These are phyloP conservation scores for Phortica variegata DNA, from an alignment of 1,140 invertebrate species.

Conservation along the genomic window DNA sequence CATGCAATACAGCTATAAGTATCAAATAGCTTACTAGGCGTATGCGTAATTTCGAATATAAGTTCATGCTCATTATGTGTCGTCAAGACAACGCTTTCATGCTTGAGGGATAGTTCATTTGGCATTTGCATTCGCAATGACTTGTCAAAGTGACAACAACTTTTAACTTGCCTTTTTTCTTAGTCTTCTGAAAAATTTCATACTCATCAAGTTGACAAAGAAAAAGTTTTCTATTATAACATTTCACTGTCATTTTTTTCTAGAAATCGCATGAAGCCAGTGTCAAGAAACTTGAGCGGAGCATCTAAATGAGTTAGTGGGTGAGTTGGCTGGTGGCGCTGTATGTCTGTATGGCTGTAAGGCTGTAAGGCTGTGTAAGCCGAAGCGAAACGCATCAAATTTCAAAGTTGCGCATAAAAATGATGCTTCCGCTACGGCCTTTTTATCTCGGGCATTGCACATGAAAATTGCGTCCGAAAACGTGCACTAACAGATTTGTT, in stretches of 20 bases:
- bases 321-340: too few relatives aligned
- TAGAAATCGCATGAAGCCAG: conserved; percentile 42
- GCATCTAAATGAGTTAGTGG: conserved; percentile 33
- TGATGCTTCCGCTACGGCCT: conserved; percentile 8
- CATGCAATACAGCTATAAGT: too few relatives aligned
- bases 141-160: neutral
- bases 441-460: neutral
- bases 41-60: too few relatives aligned
- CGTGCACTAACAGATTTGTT: too few relatives aligned
- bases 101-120: too few relatives aligned
- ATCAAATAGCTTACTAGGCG: too few relatives aligned
- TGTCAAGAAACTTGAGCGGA: conserved; percentile 42
- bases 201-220: conserved; percentile 53
- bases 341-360: too few relatives aligned
- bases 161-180: conserved; percentile 2
- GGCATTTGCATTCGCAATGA: conserved; percentile 1
- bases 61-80: too few relatives aligned
- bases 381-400: too few relatives aligned
- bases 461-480: conserved; percentile 7
- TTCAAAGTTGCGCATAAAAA: too few relatives aligned
- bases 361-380: too few relatives aligned
- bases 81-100: too few relatives aligned
- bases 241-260: conserved; percentile 49
- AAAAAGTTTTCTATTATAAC: conserved; percentile 54
- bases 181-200: conserved; percentile 36